Base-by-base conservation (phyloP, 1,140 invertebrate species). In the Drosophila trapezifrons region DNA sequence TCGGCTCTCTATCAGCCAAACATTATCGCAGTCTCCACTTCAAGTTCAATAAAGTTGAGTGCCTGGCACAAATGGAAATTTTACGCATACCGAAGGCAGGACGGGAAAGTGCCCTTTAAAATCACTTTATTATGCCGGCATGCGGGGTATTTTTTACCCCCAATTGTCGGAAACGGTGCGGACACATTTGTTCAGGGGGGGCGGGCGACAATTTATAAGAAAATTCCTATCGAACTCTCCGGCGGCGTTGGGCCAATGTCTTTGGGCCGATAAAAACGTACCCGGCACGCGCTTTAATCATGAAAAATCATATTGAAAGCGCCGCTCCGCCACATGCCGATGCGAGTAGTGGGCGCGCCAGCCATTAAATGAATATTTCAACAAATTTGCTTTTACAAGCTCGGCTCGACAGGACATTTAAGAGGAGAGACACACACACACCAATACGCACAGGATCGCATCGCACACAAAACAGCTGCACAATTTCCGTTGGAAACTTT, bases 1-100 rank as follows among this genome's bases (percentile, higher is more conserved):
- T 38, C 22, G 25, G 17, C 25, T 42, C 63, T 57, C 27, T 62
- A 40, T 59, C 65, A 63, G 64, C 49, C 74, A 77, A 77, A 77
- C 75, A 77, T 70, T 77, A 77, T 71, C 65, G 45, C 37, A 38
- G 49, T 62, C 57, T 54, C 78, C 67, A 82, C 78, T 84, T 84
- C 84, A 63, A 78, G 87, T 90, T 81, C 87, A 90, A 90, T 90
- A 90, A 90, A 87, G 72, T 78, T 90, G 87, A 90, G 87, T 90
- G 87, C 80, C 73, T 45, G 64, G 42, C 60, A 59, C 73, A 87
- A 87, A 87, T 87, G 84, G 84, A 89, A 87, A 74, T 87, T 89
- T 89, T 84, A 84, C 84, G 80, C 73, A 82, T 66, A 49, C 52
- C 65, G 79, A 85, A 80, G 75, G 78, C 15, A 66, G 56, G 46